phyloP scores from a whole-genome alignment of 1,140 invertebrate genomes.

The Lepidotrigona ventralis region DNA sequence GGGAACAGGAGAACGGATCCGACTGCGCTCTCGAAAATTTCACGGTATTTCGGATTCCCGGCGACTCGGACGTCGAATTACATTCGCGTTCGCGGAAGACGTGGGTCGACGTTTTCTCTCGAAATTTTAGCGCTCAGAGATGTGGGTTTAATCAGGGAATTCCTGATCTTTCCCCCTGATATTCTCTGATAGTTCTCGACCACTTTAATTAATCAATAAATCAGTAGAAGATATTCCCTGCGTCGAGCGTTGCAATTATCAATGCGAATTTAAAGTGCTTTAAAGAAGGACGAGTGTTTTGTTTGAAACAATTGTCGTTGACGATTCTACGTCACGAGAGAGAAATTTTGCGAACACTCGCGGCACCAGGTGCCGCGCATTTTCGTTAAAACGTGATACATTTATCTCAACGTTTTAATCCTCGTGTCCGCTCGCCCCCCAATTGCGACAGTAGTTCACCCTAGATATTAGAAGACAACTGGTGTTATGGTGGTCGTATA shows the following conservation, averaged over 20 bases:
- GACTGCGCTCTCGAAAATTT: constrained; percentile 15
- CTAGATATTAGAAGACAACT: background rate
- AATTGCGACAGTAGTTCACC: constrained; percentile 19
- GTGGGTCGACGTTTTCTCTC: background rate
- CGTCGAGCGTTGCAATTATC: no score
- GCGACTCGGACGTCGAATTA: background rate
- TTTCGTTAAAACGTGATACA: background rate
- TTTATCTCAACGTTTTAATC: constrained; percentile 25
- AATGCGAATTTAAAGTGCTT: no score
- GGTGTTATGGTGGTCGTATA: background rate
- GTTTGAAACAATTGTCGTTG: background rate
- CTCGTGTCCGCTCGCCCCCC: background rate
- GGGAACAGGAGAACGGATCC: background rate
- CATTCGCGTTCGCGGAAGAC: background rate
- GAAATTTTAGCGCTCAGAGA: background rate
- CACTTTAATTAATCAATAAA: background rate
- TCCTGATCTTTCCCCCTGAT: background rate
- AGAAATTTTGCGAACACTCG: background rate
- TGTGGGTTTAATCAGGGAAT: background rate
- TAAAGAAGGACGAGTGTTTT: background rate
- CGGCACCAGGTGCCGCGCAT: background rate
- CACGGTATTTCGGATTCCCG: background rate
- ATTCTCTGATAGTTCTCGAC: background rate
- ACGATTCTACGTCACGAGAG: background rate
- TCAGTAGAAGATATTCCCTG: no score